Evolutionary conservation across 2,113 vertebrate genomes (phyloP).

Genomic region (Scatophagus argus): DNA sequence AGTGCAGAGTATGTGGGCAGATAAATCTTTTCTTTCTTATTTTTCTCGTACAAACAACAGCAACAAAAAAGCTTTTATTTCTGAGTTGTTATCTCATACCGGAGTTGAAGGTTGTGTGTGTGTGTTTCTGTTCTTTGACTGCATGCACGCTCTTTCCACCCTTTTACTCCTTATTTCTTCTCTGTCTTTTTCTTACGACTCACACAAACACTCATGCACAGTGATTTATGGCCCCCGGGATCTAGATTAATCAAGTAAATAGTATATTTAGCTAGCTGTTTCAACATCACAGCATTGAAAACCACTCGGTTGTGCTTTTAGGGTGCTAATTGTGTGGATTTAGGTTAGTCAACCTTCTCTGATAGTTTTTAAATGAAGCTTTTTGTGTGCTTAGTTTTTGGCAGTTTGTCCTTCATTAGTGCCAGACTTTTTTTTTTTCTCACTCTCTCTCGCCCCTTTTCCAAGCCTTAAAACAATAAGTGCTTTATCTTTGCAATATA

Average conservation of each 20-base stretch:
- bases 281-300: slow-evolving; percentile 64
- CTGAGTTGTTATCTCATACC: slow-evolving; percentile 17
- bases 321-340: slow-evolving; percentile 80
- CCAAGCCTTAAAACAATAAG: slow-evolving; percentile 59
- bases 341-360: slow-evolving; percentile 75
- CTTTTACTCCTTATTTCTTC: slow-evolving; percentile 18
- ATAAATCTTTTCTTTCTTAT: slow-evolving; percentile 7
- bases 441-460: slow-evolving; percentile 39
- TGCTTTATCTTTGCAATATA: slow-evolving; percentile 61
- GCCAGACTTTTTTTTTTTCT: slow-evolving; percentile 60
- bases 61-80: slow-evolving; percentile 24
- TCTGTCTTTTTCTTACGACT: slow-evolving; percentile 32
- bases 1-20: slow-evolving; percentile 27
- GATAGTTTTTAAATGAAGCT: slow-evolving; percentile 79
- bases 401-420: slow-evolving; percentile 69
- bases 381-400: slow-evolving; percentile 76
- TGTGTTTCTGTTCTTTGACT: slow-evolving; percentile 41
- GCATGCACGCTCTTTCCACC: slow-evolving; percentile 9
- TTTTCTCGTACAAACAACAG: slow-evolving; percentile 8
- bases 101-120: slow-evolving; percentile 35
- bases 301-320: slow-evolving; percentile 66
- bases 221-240: slow-evolving; percentile 63
- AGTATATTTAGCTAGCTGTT: slow-evolving; percentile 68
- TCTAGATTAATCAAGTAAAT: slow-evolving; percentile 69
- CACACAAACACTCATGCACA: slow-evolving; percentile 9